Percentiles rank a stretch among this genome's conserved stretches.
These are phyloP conservation scores for Scaeva pyrastri DNA, from an alignment of 2,888 invertebrate genomes.

Conservation along the genomic window DNA sequence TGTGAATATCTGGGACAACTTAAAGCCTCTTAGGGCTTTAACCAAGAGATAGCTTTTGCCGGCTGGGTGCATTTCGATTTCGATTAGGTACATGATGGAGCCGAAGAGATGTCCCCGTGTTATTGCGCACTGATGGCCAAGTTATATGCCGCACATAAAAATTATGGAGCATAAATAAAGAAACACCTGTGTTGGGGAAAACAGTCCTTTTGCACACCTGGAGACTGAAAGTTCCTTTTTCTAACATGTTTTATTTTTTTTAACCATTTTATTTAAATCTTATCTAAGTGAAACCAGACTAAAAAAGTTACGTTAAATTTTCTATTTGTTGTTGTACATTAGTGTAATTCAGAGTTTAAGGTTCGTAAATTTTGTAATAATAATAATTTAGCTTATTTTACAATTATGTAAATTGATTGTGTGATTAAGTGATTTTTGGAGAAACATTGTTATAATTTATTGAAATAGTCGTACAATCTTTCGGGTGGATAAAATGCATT, in stretches of 20 bases:
- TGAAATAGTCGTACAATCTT: too few species aligned
- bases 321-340: neutral
- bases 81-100: neutral
- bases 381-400: neutral
- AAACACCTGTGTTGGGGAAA: constrained; percentile 6
- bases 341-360: neutral
- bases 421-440: too few species aligned
- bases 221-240: constrained; percentile 9
- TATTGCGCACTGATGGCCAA: constrained; percentile 40
- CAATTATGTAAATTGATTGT: too few species aligned
- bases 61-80: neutral
- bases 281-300: neutral
- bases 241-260: neutral
- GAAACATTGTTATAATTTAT: too few species aligned
- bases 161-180: constrained; percentile 29
- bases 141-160: neutral
- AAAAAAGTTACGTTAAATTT: neutral
- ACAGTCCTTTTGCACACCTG: constrained; percentile 28
- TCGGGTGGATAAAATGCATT: too few species aligned
- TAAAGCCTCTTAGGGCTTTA: constrained; percentile 21
- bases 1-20: neutral
- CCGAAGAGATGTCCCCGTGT: too few species aligned
- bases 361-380: neutral
- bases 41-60: neutral
- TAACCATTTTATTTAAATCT: neutral